Percentiles rank a stretch among this genome's conserved stretches.
These are phyloP conservation scores for Pteria penguin DNA, from an alignment of 2,888 invertebrate species.

Conservation along the genomic window DNA sequence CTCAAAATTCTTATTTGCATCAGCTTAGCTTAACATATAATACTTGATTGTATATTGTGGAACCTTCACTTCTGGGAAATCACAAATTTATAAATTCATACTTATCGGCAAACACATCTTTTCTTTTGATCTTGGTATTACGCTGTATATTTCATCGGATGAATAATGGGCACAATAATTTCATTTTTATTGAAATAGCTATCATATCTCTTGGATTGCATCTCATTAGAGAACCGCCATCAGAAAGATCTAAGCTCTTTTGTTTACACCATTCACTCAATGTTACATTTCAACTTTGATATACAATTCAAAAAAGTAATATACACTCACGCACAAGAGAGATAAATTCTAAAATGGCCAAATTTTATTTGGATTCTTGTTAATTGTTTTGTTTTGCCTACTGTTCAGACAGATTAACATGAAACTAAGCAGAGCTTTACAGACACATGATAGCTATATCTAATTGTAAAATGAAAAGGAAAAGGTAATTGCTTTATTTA, in stretches of 20 bases:
- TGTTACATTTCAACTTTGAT: background rate
- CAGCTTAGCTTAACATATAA: background rate
- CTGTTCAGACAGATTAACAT: too few species aligned
- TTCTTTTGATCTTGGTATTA: constrained; percentile 22
- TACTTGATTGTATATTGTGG: background rate
- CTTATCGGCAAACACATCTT: constrained; percentile 20
- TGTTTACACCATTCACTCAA: too few species aligned
- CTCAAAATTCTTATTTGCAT: background rate
- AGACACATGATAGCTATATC: too few species aligned
- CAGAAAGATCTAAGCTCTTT: too few species aligned
- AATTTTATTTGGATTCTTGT: too few species aligned
- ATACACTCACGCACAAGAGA: too few species aligned
- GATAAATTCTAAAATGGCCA: too few species aligned
- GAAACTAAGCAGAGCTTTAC: too few species aligned
- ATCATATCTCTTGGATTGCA: background rate
- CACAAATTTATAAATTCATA: constrained; percentile 43
- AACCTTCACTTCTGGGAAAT: constrained; percentile 33
- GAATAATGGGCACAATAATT: background rate
- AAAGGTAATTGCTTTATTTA: too few species aligned
- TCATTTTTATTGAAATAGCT: background rate
- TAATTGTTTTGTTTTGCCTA: too few species aligned
- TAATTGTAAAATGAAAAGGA: too few species aligned
- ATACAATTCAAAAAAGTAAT: background rate
- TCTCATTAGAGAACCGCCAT: background rate
- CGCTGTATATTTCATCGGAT: background rate